Conservation (phyloP, 1,140 invertebrate species). For the Ostrea edulis region DNA sequence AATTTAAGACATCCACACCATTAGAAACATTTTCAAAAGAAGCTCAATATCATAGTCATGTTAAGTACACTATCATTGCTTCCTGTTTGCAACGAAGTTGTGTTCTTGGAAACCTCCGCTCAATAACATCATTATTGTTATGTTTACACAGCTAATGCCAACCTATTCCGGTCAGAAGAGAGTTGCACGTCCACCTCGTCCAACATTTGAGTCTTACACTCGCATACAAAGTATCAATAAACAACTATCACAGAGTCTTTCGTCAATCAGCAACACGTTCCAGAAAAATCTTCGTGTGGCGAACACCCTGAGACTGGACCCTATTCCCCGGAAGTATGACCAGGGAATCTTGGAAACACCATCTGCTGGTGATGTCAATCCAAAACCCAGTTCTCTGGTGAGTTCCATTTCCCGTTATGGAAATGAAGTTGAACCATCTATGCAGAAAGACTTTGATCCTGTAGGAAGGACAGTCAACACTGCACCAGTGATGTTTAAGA, state of each 20-base stretch:
- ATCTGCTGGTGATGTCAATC: background rate
- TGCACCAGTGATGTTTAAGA: background rate
- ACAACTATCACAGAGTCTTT: background rate
- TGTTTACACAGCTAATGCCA: background rate
- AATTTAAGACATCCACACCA: too few species aligned
- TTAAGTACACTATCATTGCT: too few species aligned
- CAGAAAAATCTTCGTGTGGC: background rate
- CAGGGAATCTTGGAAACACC: background rate
- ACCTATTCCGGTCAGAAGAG: background rate
- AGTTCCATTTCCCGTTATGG: constrained; percentile 8
- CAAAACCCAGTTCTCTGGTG: background rate
- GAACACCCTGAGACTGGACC: background rate
- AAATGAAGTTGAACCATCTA: background rate
- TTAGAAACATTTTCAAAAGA: too few species aligned
- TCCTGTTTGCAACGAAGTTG: too few species aligned
- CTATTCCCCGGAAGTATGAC: constrained; percentile 30
- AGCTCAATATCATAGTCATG: too few species aligned
- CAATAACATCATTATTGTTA: background rate
- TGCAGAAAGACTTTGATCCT: background rate
- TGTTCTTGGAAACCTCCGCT: background rate
- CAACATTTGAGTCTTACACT: background rate
- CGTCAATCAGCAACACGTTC: background rate
- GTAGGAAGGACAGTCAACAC: background rate
- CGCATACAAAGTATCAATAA: background rate
- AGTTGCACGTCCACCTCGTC: background rate